Evolutionary conservation across 2,113 vertebrate species (phyloP), one percentile per base, ranked within the genome.

Genomic region (Elaphurus davidianus): DNA sequence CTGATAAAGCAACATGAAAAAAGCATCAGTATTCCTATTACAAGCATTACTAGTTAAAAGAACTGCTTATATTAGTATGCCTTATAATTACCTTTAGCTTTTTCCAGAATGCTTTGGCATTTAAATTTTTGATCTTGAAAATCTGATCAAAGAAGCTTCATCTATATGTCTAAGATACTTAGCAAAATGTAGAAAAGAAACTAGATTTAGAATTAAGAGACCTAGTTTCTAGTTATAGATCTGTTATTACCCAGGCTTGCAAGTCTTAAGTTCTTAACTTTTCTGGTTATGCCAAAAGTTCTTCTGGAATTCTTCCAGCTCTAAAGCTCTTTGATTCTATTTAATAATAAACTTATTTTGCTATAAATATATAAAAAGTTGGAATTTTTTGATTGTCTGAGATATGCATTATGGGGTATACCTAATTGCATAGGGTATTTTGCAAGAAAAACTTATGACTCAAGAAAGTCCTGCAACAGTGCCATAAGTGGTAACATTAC

Each of bases 1-100:
- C 99, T 99, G 91, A 97, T 57, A 92, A 96, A 71, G 83, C 88
- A 97, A 98, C 27, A 92, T 36, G 14, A 90, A 50, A 97, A 95
- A 97, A 76, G 14, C 25, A 43, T 97, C 79, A 96, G 43, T 89
- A 96, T 96, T 96, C 92, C 85, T 90, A 92, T 15, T 52, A 92
- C 74, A 93, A 97, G 85, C 23, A 96, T 40, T 74, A 64, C 12
- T 62, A 91, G 36, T 84, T 74, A 86, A 90, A 93, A 96, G 17
- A 97, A 91, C 2, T 96, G 7, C 16, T 88, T 79, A 92, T 54
- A 91, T 79, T 76, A 85, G 36, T 21, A 89, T 47, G 36, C 40
- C 52, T 94, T 95, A 84, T 36, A 86, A 54, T 83, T 76, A 96
- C 12, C 50, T 89, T 86, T 33, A 84, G 36, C 5, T 60, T 90